Base-by-base conservation (phyloP, 2,888 invertebrate genomes). In the Leptopilina drosophilae region DNA sequence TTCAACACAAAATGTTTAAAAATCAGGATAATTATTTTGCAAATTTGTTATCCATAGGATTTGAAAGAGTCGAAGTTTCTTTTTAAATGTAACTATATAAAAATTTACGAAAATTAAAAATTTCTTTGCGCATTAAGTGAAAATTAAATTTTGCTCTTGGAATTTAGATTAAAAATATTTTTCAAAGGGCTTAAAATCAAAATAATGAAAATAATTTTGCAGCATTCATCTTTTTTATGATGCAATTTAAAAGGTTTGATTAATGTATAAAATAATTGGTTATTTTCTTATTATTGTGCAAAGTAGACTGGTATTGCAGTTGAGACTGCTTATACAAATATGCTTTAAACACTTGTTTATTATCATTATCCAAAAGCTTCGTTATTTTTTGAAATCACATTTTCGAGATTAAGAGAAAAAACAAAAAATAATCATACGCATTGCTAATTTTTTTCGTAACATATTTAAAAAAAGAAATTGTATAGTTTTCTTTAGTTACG, bases 231-330 rank as follows among this genome's bases (percentile, higher is more conserved):
- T 49, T 69, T 69, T 12, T 73, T 40, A 56, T 53, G 7, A n/a
- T 73, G 53, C 73, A 56, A 33, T 33, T 73, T 33, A 59, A 26
- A 56, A 33, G 56, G 73, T 73, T 56, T 73, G 42, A 64, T 62
- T 62, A 15, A 62, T 62, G 20, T 20, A 20, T 20, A 9, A 62
- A 62, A 15, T 66, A 66, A 46, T 73, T 73, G 56, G 56, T 73
- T 66, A 20, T n/a, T 46, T 73, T 73, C n/a, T 73, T 73, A 33
- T 59, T 56, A 73, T 73, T 73, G 33, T n/a, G 73, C 56, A 73
- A 73, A 56, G 73, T 73, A 56, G 73, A 59, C 73, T 73, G 64
- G 64, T 64, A 64, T 26, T 26, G 64, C 64, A 66, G 66, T 46
- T 15, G 5, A 66, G 46, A 40, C 66, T 66, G 66, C 66, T 66